These are phyloP conservation scores for Drosophila littoralis DNA, from an alignment of 1,140 invertebrate genomes.

Conservation along the genomic window DNA sequence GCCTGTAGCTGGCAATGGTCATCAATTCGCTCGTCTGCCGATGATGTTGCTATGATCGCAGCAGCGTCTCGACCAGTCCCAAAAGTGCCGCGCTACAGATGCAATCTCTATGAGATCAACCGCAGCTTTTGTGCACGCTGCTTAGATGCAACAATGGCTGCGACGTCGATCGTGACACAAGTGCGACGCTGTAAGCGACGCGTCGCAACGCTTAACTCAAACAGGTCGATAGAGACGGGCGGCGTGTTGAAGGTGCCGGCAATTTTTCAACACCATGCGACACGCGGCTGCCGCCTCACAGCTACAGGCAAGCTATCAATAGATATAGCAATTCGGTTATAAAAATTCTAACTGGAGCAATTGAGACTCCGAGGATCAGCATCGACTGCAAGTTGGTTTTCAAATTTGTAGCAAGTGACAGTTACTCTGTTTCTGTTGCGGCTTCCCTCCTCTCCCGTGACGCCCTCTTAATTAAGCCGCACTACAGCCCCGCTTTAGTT, in stretches of 20 bases:
- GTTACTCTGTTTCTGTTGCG: constrained; percentile 47
- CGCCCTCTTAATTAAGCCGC: constrained; percentile 45
- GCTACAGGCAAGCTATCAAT: constrained; percentile 19
- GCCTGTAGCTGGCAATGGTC: constrained; percentile 35
- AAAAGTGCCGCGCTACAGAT: constrained; percentile 71
- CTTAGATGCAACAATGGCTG: constrained; percentile 71
- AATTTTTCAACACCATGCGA: constrained; percentile 77
- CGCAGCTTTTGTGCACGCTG: constrained; percentile 50
- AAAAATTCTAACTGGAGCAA: constrained; percentile 77
- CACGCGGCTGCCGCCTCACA: constrained; percentile 43
- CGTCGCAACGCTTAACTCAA: constrained; percentile 28
- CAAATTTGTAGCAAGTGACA: constrained; percentile 75
- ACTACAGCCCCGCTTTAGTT: constrained; percentile 49
- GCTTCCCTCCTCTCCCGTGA: no score
- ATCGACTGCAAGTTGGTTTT: constrained; percentile 37
- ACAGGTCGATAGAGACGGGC: not conserved
- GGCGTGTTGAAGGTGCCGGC: constrained; percentile 59
- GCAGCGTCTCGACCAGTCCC: constrained; percentile 10
- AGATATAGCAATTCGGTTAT: constrained; percentile 64
- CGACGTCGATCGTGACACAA: constrained; percentile 72
- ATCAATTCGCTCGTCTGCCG: constrained; percentile 49
- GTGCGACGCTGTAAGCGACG: constrained; percentile 52
- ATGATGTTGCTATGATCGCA: constrained; percentile 49
- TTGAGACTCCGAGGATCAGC: constrained; percentile 5
- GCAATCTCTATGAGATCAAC: constrained; percentile 78